Conservation (phyloP, 2,888 invertebrate genomes). For the Drosophila mimica region DNA sequence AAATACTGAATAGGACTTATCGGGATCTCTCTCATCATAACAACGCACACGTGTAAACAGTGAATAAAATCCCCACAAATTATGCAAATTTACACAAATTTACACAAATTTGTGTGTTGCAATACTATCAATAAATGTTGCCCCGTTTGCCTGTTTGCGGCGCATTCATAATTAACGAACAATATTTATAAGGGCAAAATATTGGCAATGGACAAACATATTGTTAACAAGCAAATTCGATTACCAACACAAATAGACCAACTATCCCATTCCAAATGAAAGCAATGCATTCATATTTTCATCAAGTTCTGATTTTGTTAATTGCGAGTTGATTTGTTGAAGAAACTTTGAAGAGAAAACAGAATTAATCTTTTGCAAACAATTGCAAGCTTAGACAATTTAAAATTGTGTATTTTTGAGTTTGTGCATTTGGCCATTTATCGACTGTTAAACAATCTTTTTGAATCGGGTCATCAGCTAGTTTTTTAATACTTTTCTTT, state of each 20-base stretch:
- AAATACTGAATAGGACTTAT: not conserved
- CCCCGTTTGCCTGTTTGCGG: conserved; percentile 20
- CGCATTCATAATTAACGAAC: conserved; percentile 26
- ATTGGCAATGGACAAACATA: conserved; percentile 8
- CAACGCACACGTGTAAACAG: not conserved
- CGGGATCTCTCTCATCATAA: not conserved
- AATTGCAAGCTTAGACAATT: not conserved
- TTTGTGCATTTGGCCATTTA: not conserved
- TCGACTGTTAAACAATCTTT: conserved; percentile 30
- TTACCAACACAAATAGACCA: not conserved
- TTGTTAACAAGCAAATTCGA: conserved; percentile 7
- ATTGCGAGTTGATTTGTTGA: not conserved
- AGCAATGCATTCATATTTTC: not conserved
- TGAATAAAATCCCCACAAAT: conserved; percentile 15
- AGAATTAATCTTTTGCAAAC: not conserved
- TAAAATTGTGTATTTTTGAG: not conserved
- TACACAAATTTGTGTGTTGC: not conserved
- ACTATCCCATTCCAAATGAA: not conserved
- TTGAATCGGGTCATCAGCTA: not conserved
- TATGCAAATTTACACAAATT: conserved; percentile 24
- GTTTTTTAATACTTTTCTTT: not conserved
- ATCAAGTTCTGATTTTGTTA: not conserved
- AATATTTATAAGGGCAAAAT: conserved; percentile 29
- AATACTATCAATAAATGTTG: not conserved
- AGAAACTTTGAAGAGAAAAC: not conserved